A percentile compares a stretch with the other conserved stretches of the same genome.
Conservation (phyloP, 2,797 vertebrate species). For the Parauchenoglanis punctatus region DNA sequence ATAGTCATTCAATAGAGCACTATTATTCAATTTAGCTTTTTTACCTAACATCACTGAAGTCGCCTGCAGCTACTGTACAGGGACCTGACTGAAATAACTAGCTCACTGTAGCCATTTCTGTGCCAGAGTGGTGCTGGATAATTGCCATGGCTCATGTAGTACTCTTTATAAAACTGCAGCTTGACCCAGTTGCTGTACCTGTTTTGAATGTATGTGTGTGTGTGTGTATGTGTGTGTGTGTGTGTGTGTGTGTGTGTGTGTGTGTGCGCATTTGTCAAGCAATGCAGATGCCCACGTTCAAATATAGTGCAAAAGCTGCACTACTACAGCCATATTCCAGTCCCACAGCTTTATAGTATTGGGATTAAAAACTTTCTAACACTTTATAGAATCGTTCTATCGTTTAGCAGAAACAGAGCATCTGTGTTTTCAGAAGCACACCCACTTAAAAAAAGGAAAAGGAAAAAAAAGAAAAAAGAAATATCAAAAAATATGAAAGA, state of each 20-base stretch:
- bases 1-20: not conserved
- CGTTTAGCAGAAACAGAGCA: not conserved
- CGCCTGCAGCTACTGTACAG: not conserved
- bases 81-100: not conserved
- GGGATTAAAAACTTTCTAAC: not conserved
- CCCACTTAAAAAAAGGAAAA: not conserved
- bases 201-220: conserved; percentile 14
- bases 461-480: not conserved
- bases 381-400: too few species aligned
- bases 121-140: not conserved
- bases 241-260: not conserved
- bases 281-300: conserved; percentile 42
- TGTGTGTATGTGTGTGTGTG: conserved; percentile 8
- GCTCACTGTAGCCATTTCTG: not conserved
- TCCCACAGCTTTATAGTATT: not conserved
- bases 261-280: not conserved
- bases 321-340: not conserved
- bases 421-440: not conserved
- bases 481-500: not conserved
- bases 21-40: not conserved
- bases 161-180: not conserved
- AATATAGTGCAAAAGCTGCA: conserved; percentile 15
- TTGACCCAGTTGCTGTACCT: conserved; percentile 25
- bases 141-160: conserved; percentile 6
- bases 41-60: not conserved